Evolutionary conservation across 2,888 invertebrate genomes (phyloP).

Genomic region (Hemicrepidius hirtus): DNA sequence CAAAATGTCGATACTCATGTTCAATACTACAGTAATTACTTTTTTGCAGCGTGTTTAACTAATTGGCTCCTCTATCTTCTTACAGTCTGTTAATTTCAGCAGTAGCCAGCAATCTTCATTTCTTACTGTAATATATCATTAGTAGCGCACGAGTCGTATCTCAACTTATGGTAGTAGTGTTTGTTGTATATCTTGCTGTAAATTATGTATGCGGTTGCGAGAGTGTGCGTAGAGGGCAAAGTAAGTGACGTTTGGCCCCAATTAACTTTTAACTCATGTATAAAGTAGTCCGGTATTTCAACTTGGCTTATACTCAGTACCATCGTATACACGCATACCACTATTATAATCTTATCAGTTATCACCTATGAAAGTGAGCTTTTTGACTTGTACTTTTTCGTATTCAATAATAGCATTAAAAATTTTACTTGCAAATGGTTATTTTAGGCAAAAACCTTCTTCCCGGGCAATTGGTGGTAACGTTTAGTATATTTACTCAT

Average conservation of each 20-base stretch:
- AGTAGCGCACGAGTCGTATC: constrained; percentile 44
- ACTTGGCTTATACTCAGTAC: constrained; percentile 9
- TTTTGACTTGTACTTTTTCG: too few species aligned
- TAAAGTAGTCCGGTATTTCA: constrained; percentile 35
- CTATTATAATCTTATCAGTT: too few species aligned
- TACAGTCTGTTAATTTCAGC: constrained; percentile 42
- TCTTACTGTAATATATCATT: constrained; percentile 46
- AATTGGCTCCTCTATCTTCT: constrained; percentile 34
- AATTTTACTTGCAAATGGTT: too few species aligned
- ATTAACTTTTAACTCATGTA: constrained; percentile 58
- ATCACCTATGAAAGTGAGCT: too few species aligned
- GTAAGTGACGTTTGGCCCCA: constrained; percentile 58
- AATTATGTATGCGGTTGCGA: constrained; percentile 41
- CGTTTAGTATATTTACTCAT: too few species aligned
- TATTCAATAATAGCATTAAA: too few species aligned
- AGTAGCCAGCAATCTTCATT: constrained; percentile 46
- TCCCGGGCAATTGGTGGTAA: too few species aligned
- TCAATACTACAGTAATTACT: constrained; percentile 38
- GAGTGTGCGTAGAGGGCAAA: constrained; percentile 52
- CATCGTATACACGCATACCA: constrained; percentile 2
- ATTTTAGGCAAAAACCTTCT: too few species aligned
- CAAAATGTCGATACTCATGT: background rate
- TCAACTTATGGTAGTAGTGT: constrained; percentile 34
- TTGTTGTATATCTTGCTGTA: constrained; percentile 40
- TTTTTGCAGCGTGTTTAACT: constrained; percentile 38